A percentile compares a stretch with the other conserved stretches of the same genome.
Evolutionary conservation across 1,140 invertebrate species (phyloP).

Genomic region (Telenomus remus): DNA sequence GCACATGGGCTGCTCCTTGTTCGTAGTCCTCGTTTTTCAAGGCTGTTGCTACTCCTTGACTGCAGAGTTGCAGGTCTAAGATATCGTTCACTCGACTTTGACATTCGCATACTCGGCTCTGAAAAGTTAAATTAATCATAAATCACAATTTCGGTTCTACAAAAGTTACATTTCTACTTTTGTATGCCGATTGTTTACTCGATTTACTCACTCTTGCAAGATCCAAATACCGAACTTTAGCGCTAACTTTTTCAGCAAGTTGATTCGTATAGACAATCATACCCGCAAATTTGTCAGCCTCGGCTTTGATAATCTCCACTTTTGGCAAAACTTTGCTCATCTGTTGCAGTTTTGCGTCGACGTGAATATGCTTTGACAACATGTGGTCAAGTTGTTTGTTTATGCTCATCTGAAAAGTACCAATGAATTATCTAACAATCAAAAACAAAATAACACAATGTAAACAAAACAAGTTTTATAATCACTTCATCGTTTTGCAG

Average conservation of each 20-base stretch:
- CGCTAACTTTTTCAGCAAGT: conserved; percentile 94
- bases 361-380: conserved; percentile 77
- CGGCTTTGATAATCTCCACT: conserved; percentile 80
- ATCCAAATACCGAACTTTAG: conserved; percentile 96
- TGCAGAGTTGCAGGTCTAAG: conserved; percentile 95
- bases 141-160: no score
- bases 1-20: conserved; percentile 95
- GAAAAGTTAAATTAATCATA: no score
- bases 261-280: conserved; percentile 92
- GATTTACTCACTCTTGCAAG: conserved; percentile 90
- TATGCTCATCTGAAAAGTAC: conserved; percentile 78
- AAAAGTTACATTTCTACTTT: no score
- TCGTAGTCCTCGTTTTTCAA: conserved; percentile 93
- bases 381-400: conserved; percentile 79
- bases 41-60: conserved; percentile 94
- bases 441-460: conserved; percentile 1
- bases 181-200: no score
- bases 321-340: conserved; percentile 81
- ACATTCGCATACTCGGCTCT: conserved; percentile 95
- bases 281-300: conserved; percentile 85
- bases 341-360: conserved; percentile 82
- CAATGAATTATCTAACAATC: no score
- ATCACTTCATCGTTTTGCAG: no score
- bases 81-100: conserved; percentile 97
- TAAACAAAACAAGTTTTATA: no score